Evolutionary conservation across 2,113 vertebrate genomes (phyloP).

Genomic region (Deroptyus accipitrinus): DNA sequence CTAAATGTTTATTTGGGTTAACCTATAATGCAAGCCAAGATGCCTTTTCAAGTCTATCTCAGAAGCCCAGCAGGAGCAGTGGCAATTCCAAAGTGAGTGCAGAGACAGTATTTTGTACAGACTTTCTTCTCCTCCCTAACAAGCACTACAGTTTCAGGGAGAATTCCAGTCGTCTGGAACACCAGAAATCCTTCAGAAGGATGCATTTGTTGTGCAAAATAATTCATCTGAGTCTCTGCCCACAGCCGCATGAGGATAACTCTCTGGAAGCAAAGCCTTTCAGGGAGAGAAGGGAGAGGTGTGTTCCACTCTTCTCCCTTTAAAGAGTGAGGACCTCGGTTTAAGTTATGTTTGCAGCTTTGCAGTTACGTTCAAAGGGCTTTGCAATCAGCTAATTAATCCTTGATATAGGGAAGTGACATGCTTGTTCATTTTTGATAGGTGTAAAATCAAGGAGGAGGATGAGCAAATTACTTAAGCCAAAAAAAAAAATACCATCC

Average conservation of each 20-base stretch:
- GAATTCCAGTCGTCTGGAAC: neutral
- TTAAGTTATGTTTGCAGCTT: neutral
- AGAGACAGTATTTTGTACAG: neutral
- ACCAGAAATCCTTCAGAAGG: neutral
- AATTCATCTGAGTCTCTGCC: neutral
- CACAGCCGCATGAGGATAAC: neutral
- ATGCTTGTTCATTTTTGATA: neutral
- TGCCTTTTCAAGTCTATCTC: constrained; percentile 14
- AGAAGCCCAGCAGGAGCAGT: neutral
- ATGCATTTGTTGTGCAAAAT: neutral
- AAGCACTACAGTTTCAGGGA: neutral
- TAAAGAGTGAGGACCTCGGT: neutral
- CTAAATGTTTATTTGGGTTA: constrained; percentile 30
- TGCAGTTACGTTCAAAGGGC: neutral
- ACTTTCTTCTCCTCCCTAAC: neutral
- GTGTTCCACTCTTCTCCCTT: neutral
- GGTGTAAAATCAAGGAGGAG: neutral
- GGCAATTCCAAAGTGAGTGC: neutral
- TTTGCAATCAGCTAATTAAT: neutral
- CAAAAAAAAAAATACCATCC: neutral
- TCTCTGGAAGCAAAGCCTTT: neutral
- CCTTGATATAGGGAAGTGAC: neutral
- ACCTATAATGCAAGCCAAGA: neutral
- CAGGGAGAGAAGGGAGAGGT: neutral
- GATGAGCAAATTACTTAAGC: neutral